Percentiles rank a stretch among this genome's conserved stretches.
Conservation (phyloP, 2,888 invertebrate genomes). For the Apodemia zela region DNA sequence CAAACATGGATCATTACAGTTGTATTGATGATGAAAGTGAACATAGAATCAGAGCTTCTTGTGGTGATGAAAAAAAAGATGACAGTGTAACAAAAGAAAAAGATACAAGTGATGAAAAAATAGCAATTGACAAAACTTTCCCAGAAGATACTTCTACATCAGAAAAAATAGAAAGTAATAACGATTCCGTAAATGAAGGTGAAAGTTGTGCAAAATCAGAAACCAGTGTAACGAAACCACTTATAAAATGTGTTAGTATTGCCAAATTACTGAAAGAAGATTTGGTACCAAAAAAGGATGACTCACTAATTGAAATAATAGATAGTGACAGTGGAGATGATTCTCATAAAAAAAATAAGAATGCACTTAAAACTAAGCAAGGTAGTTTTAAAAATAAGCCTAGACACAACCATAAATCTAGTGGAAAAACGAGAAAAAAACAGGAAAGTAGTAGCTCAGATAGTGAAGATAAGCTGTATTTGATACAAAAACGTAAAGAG, state of each 20-base stretch:
- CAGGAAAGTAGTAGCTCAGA: constrained; percentile 24
- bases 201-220: neutral
- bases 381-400: constrained; percentile 17
- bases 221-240: constrained; percentile 37
- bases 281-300: constrained; percentile 26
- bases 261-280: constrained; percentile 59
- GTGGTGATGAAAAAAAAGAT: constrained; percentile 22
- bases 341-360: constrained; percentile 24
- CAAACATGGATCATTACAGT: neutral
- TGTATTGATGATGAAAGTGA: constrained; percentile 15
- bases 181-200: neutral
- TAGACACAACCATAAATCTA: constrained; percentile 21
- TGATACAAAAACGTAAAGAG: constrained; percentile 43
- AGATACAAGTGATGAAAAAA: neutral
- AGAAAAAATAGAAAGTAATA: neutral
- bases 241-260: constrained; percentile 66
- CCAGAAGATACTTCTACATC: constrained; percentile 2
- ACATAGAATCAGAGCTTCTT: constrained; percentile 14
- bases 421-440: constrained; percentile 23
- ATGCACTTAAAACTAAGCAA: constrained; percentile 22
- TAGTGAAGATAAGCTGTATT: constrained; percentile 34
- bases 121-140: neutral
- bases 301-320: constrained; percentile 24
- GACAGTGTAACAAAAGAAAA: constrained; percentile 22
- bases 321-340: constrained; percentile 26